Conservation (phyloP, 2,113 vertebrate genomes). For the Argyrosomus japonicus region DNA sequence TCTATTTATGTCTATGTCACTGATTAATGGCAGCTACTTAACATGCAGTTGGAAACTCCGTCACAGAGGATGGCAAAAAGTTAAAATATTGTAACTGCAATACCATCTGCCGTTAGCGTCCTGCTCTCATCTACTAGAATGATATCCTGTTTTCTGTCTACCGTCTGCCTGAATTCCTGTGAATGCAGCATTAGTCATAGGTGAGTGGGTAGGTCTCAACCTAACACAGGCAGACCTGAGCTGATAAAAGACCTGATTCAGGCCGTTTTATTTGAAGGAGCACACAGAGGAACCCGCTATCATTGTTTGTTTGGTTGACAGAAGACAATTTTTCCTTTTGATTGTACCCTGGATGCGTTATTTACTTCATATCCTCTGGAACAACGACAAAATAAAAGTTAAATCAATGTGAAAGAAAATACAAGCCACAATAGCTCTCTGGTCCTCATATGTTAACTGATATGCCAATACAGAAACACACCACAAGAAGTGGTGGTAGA, state of each 20-base stretch:
- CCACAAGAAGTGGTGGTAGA: constrained; percentile 12
- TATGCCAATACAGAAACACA: constrained; percentile 19
- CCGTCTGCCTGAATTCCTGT: too few species aligned
- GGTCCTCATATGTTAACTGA: constrained; percentile 1
- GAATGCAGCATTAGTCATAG: too few species aligned
- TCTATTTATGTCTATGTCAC: too few species aligned
- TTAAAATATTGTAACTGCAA: too few species aligned
- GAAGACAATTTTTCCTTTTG: neutral
- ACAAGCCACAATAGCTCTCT: constrained; percentile 6
- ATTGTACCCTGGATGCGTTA: constrained; percentile 12
- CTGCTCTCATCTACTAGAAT: too few species aligned
- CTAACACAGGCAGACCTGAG: constrained; percentile 12
- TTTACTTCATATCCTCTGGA: constrained; percentile 36
- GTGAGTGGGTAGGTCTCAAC: neutral
- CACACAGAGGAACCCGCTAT: constrained; percentile 6
- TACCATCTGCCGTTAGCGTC: too few species aligned
- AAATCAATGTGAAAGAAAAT: constrained; percentile 42
- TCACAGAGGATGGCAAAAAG: too few species aligned
- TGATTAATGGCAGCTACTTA: too few species aligned
- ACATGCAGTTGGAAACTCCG: too few species aligned
- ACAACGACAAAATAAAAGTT: constrained; percentile 29
- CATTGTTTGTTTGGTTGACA: constrained; percentile 33
- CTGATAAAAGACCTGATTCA: constrained; percentile 9
- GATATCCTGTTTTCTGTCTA: too few species aligned
- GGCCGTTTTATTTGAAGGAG: constrained; percentile 11